Base-by-base conservation (phyloP, 1,140 invertebrate genomes). In the Mizuhopecten yessoensis region DNA sequence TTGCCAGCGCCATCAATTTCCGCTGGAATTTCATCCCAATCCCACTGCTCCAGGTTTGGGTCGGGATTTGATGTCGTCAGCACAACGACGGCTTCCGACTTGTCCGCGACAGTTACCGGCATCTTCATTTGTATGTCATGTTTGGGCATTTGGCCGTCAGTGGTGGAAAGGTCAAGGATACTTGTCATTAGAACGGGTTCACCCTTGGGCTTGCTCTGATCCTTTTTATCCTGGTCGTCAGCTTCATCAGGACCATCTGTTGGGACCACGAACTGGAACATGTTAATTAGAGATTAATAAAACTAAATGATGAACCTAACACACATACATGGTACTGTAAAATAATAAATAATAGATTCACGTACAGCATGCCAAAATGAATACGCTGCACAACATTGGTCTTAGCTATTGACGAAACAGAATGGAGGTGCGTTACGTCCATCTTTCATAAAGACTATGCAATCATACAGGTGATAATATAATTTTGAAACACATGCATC, bases 101-200 rank as follows among this genome's bases (percentile, higher is more conserved):
- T 17, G 5, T 75, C 29, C 1, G 5, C 86, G 3, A 34, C 36
- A 86, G 86, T 87, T 0, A 90, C 36, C 20, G 90, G 49, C 10
- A 90, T 33, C 34, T 42, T 88, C 87, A 90, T 90, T 13, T 88
- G 87, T 13, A 88, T 90, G 15, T 49, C 86, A n/a, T 88, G 34
- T 9, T 86, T 90, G 33, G 90, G 90, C 86, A 88, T 87, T 39
- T 90, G 90, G 1, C 86, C 45, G 39, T 90, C 88, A 34, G 45
- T 88, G 86, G 88, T 90, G n/a, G 90, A 88, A n/a, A 90, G 45
- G 17, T 90, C 90, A 20, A 90, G n/a, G 29, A 90, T 87, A 33
- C 88, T 90, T 88, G 90, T 90, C 39, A 90, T 13, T n/a, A 90
- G 34, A 13, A 90, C 42, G 15, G 86, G 0, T 34, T 57, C 86